Conservation (phyloP, 2,888 invertebrate genomes). For the Xylota segnis region DNA sequence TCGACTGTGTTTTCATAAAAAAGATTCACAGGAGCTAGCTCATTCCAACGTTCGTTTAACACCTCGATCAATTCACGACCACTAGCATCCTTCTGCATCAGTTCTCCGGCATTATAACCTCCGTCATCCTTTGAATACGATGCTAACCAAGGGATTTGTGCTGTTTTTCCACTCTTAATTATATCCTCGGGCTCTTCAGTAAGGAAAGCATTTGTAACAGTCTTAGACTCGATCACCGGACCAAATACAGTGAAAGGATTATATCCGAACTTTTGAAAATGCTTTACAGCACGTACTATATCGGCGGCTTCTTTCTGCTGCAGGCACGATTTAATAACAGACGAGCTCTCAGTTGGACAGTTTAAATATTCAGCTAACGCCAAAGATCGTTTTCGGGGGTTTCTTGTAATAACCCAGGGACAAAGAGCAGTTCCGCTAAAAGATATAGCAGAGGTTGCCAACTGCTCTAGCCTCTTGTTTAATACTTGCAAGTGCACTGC, state of each 20-base stretch:
- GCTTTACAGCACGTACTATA: conserved; percentile 85
- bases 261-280: conserved; percentile 85
- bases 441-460: conserved; percentile 82
- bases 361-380: conserved; percentile 87
- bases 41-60: conserved; percentile 85
- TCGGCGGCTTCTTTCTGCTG: conserved; percentile 87
- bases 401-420: conserved; percentile 86
- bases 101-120: conserved; percentile 87
- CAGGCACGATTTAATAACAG: conserved; percentile 88
- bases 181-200: conserved; percentile 88
- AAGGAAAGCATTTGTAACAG: conserved; percentile 87
- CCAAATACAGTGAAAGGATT: conserved; percentile 90
- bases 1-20: conserved; percentile 87
- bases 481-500: conserved; percentile 90
- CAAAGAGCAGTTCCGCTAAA: conserved; percentile 89
- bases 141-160: conserved; percentile 89
- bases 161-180: conserved; percentile 86
- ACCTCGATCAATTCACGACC: conserved; percentile 85
- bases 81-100: conserved; percentile 81
- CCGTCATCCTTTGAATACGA: conserved; percentile 90
- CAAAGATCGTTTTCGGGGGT: conserved; percentile 87
- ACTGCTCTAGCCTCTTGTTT: conserved; percentile 84
- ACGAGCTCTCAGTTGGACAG: conserved; percentile 86
- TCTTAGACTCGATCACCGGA: conserved; percentile 87
- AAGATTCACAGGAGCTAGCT: conserved; percentile 87